phyloP scores from a whole-genome alignment of 2,113 vertebrate species.

The Hemiprocne comata region DNA sequence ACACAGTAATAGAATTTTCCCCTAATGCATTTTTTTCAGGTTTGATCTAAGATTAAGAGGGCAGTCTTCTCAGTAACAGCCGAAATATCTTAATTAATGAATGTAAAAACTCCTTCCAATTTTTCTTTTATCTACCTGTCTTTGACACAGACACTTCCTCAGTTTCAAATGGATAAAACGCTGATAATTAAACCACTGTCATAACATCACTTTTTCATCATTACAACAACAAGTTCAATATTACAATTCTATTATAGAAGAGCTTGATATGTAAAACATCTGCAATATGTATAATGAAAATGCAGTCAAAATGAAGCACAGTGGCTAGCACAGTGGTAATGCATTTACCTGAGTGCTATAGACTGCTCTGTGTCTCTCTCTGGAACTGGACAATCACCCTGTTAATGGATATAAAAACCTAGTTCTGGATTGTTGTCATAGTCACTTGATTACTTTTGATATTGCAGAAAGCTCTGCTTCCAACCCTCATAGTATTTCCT shows the following conservation, averaged over 20 bases:
- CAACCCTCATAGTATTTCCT: background rate
- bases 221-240: background rate
- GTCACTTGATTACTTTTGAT: background rate
- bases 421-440: background rate
- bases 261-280: background rate
- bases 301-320: background rate
- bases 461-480: background rate
- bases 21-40: background rate
- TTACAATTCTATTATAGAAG: background rate
- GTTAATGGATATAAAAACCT: background rate
- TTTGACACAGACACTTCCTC: background rate
- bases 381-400: background rate
- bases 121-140: background rate
- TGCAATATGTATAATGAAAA: background rate
- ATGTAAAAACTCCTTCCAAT: background rate
- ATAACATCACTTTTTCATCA: background rate
- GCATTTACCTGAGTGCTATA: background rate
- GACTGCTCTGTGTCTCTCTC: background rate
- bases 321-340: background rate
- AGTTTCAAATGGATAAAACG: background rate
- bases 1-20: background rate
- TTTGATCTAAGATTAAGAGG: background rate
- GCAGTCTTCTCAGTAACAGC: background rate
- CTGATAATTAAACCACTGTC: background rate
- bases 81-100: background rate